Base-by-base conservation (phyloP, 1,140 invertebrate species). In the Vanessa tameamea region DNA sequence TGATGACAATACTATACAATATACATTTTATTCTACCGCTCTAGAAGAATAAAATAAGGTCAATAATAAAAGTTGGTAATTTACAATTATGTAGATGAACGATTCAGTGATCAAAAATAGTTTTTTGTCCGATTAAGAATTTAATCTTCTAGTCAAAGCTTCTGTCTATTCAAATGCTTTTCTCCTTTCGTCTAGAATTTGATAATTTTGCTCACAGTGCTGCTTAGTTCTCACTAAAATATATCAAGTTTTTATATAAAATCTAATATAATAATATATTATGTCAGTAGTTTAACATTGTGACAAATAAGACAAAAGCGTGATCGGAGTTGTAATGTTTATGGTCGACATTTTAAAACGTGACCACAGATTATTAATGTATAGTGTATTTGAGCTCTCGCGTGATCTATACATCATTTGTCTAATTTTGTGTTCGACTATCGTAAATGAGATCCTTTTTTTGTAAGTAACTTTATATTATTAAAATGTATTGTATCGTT, bases 271-370 rank as follows among this genome's bases (percentile, higher is more conserved):
- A 57, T 23, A 57, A 57, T 57, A 57, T 57, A 37, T 61, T 37
- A 61, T 61, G 31, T 61, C 57, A 61, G 57, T 61, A 61, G 26
- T 61, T 61, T 70, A 63, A 51, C 31, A 64, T 51, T 64, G 69
- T 69, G 73, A 69, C 73, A 69, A 74, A 69, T 64, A 69, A 65
- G 73, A 74, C 73, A 69, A 74, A 74, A 64, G 61, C 72, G 72
- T 74, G 72, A 74, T 64, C 57, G 15, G 23, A 64, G 57, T 61
- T 15, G 31, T 69, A 74, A 74, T 69, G 72, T 74, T 74, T 69
- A 74, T 69, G 20, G 72, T 53, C 67, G 72, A 69, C 72, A 74
- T 74, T 74, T 74, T 50, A 64, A 74, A 64, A 50, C 72, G 72
- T 74, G 72, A 74, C 72, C 64, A 2, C 47, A 64, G 20, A 47